Evolutionary conservation across 2,888 invertebrate species (phyloP).

Genomic region (Lochmaea capreae): DNA sequence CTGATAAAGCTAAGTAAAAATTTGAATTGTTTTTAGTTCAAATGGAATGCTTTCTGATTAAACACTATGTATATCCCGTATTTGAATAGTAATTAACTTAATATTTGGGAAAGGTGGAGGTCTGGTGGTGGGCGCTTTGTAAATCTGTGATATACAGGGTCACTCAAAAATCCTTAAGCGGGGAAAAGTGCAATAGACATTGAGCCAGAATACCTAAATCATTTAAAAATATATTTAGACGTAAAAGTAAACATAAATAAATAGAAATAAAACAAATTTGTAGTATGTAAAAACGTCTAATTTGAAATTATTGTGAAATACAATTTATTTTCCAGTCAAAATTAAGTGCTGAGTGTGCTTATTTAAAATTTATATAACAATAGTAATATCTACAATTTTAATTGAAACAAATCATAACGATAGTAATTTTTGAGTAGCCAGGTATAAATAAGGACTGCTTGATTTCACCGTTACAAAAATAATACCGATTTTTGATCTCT

Average conservation of each 20-base stretch:
- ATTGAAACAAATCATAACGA: not conserved
- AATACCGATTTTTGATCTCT: conserved; percentile 40
- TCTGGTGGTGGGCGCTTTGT: conserved; percentile 57
- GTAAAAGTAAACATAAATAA: not conserved
- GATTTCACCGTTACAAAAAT: conserved; percentile 57
- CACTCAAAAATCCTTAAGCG: conserved; percentile 32
- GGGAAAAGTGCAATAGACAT: conserved; percentile 26
- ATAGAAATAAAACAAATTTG: no score
- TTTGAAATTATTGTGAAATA: no score
- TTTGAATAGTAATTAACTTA: conserved; percentile 49
- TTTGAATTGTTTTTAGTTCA: conserved; percentile 10
- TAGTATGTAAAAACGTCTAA: no score
- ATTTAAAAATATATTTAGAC: not conserved
- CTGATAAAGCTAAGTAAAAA: not conserved
- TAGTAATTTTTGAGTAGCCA: conserved; percentile 40
- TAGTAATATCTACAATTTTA: not conserved
- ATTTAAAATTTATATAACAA: not conserved
- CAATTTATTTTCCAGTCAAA: no score
- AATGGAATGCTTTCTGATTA: not conserved
- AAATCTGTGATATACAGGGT: conserved; percentile 42
- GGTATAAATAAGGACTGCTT: conserved; percentile 42
- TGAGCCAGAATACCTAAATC: not conserved
- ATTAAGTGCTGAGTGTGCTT: no score
- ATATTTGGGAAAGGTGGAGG: conserved; percentile 61
- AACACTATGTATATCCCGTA: conserved; percentile 41